Conservation (phyloP, 2,113 vertebrate species). For the Sinocyclocheilus rhinocerous region DNA sequence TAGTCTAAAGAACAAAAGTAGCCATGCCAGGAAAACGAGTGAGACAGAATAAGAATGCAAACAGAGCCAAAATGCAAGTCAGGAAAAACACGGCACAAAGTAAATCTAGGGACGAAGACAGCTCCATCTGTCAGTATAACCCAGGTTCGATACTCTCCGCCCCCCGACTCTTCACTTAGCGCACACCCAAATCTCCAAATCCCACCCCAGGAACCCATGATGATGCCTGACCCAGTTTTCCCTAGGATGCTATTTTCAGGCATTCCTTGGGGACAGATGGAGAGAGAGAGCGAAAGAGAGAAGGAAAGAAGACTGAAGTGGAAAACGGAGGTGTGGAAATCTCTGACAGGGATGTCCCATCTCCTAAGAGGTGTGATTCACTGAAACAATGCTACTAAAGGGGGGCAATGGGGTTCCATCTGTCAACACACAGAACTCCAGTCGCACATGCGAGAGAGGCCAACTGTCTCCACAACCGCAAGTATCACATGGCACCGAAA, state of each 20-base stretch:
- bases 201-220: conserved; percentile 41
- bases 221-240: conserved; percentile 75
- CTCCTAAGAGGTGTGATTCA: conserved; percentile 38
- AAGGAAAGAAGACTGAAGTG: conserved; percentile 24
- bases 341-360: conserved; percentile 35
- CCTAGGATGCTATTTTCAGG: conserved; percentile 77
- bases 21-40: background rate
- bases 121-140: background rate
- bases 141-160: background rate
- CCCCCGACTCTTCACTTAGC: background rate
- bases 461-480: conserved; percentile 25
- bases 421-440: conserved; percentile 9
- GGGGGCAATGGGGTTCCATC: conserved; percentile 28
- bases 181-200: conserved; percentile 21
- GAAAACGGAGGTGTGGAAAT: conserved; percentile 17
- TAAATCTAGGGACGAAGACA: conserved; percentile 3
- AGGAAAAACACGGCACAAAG: background rate
- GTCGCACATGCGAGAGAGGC: conserved; percentile 4
- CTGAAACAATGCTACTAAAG: conserved; percentile 20
- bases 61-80: background rate
- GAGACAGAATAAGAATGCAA: conserved; percentile 4
- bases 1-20: background rate
- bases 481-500: background rate
- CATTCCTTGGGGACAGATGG: conserved; percentile 66
- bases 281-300: conserved; percentile 55